These are phyloP conservation scores for Pseudomyrmex concolor DNA, from an alignment of 1,140 invertebrate species.

Conservation along the genomic window DNA sequence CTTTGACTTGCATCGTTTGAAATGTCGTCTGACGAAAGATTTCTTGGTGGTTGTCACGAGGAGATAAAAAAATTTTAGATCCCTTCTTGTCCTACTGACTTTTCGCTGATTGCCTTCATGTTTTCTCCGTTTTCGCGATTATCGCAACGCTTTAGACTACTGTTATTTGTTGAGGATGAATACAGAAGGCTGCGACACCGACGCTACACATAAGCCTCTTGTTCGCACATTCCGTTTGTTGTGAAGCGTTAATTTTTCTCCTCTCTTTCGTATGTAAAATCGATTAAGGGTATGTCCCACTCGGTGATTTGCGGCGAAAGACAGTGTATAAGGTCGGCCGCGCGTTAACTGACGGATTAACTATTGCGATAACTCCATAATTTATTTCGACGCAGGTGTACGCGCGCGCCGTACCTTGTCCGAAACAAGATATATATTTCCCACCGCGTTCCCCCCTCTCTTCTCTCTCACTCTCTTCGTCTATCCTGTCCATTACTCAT, in stretches of 20 bases:
- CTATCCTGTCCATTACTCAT: background rate
- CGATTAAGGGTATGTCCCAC: constrained; percentile 55
- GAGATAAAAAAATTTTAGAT: constrained; percentile 30
- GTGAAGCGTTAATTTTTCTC: constrained; percentile 39
- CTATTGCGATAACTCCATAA: constrained; percentile 58
- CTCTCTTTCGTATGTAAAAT: constrained; percentile 55
- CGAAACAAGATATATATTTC: constrained; percentile 52
- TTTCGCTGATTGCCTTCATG: constrained; percentile 39
- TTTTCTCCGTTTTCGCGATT: constrained; percentile 28
- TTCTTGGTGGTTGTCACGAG: constrained; percentile 3
- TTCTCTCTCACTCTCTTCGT: background rate
- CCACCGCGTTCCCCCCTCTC: background rate
- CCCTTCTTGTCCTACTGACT: constrained; percentile 49
- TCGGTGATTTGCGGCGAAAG: constrained; percentile 54
- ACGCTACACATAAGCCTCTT: constrained; percentile 3
- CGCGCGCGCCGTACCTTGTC: constrained; percentile 46
- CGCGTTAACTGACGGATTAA: constrained; percentile 51
- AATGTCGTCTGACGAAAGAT: constrained; percentile 15
- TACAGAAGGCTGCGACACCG: background rate
- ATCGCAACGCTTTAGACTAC: constrained; percentile 27
- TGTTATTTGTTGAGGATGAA: constrained; percentile 41
- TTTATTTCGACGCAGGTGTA: constrained; percentile 54
- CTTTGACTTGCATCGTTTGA: background rate
- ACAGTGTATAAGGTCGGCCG: constrained; percentile 43
- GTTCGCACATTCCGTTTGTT: constrained; percentile 30